These are phyloP conservation scores for Squalus acanthias DNA, from an alignment of 2,797 vertebrate species.

Conservation along the genomic window DNA sequence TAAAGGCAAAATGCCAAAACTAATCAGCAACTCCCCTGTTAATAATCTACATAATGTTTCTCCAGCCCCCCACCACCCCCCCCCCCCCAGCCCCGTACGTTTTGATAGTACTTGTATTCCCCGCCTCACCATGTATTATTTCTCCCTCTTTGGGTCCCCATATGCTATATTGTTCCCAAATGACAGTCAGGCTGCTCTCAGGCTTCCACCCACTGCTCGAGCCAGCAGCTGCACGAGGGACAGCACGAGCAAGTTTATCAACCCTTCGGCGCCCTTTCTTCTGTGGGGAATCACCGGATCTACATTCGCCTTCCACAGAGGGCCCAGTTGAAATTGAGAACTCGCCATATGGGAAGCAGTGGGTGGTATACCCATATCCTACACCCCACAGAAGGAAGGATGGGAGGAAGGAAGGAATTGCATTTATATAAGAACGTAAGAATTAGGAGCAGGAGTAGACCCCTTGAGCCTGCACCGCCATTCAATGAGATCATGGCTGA, in stretches of 20 bases:
- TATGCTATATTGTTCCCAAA: neutral
- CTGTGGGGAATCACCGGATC: neutral
- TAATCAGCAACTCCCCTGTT: neutral
- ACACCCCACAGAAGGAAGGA: neutral
- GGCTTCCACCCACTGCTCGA: neutral
- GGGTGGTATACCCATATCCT: neutral
- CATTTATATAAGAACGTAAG: neutral
- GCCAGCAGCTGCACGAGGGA: neutral
- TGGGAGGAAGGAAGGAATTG: neutral
- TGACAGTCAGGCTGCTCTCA: neutral
- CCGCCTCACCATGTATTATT: neutral
- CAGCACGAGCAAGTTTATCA: neutral
- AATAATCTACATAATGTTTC: neutral
- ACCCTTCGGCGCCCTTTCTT: neutral
- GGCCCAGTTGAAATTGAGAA: neutral
- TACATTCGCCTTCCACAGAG: neutral
- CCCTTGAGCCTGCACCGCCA: too few relatives aligned
- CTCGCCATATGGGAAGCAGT: neutral
- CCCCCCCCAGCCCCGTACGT: neutral
- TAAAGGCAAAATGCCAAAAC: neutral
- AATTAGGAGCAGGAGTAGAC: too few relatives aligned
- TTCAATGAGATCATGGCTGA: too few relatives aligned
- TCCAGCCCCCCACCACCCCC: neutral
- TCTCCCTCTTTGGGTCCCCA: neutral
- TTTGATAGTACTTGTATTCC: neutral